A percentile compares a stretch with the other conserved stretches of the same genome.
Conservation (phyloP, 2,113 vertebrate species). For the Danionella cerebrum region DNA sequence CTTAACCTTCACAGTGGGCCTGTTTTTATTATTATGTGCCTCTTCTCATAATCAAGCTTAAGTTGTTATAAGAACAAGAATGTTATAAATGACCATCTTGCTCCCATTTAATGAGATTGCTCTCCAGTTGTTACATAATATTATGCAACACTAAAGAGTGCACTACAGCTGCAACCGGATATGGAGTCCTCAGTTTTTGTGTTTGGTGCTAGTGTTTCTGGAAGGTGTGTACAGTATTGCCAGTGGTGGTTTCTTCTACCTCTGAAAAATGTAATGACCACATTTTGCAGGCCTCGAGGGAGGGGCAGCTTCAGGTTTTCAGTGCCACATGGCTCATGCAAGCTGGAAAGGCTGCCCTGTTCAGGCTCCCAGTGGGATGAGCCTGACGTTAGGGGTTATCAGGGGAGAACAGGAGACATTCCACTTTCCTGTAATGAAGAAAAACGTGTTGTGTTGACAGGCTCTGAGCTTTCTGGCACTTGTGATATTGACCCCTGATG, state of each 20-base stretch:
- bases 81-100: neutral
- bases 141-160: too few species aligned
- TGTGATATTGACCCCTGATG: neutral
- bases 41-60: neutral
- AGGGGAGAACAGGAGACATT: constrained; percentile 28
- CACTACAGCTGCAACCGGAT: neutral
- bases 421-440: constrained; percentile 28
- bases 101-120: neutral
- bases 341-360: constrained; percentile 45
- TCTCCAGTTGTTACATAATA: neutral
- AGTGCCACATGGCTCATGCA: constrained; percentile 47
- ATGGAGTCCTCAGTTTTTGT: neutral
- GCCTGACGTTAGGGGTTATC: constrained; percentile 46
- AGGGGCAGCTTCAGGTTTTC: constrained; percentile 44
- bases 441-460: constrained; percentile 34
- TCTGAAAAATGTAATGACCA: constrained; percentile 55
- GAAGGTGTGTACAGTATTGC: constrained; percentile 1
- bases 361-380: constrained; percentile 42
- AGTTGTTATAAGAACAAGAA: too few species aligned
- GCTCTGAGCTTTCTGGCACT: constrained; percentile 14
- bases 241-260: constrained; percentile 1
- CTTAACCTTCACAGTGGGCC: neutral
- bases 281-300: constrained; percentile 17
- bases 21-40: neutral
- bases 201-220: constrained; percentile 1